These are phyloP conservation scores for Meghimatium bilineatum DNA, from an alignment of 2,888 invertebrate genomes.

Conservation along the genomic window DNA sequence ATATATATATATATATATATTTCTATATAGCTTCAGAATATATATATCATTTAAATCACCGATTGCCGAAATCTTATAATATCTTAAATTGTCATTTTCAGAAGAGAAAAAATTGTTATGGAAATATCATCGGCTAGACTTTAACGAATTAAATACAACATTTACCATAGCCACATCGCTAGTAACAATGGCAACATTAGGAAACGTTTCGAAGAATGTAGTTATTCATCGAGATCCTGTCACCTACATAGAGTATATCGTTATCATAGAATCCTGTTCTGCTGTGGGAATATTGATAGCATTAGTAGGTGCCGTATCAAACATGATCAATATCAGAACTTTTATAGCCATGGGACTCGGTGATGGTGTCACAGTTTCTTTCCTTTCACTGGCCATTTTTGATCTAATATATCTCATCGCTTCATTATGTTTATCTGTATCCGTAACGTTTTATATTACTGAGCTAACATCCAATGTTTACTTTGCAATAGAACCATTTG, in stretches of 20 bases:
- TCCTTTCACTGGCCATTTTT: conserved; percentile 7
- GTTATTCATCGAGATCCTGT: background rate
- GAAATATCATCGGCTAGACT: too few species aligned
- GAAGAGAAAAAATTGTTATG: too few species aligned
- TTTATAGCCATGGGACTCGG: conserved; percentile 29
- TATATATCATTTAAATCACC: too few species aligned
- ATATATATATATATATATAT: too few species aligned
- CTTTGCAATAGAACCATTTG: conserved; percentile 9
- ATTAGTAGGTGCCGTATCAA: background rate
- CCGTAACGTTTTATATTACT: background rate
- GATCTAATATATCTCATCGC: background rate
- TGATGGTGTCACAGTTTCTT: conserved; percentile 29
- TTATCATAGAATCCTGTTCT: background rate
- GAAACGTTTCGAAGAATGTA: background rate
- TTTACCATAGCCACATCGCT: background rate
- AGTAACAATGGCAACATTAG: background rate
- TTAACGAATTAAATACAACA: too few species aligned
- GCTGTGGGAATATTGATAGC: background rate
- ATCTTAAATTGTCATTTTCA: too few species aligned
- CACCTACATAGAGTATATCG: background rate
- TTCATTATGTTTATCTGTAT: background rate
- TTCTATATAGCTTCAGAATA: too few species aligned
- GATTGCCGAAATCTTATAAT: too few species aligned
- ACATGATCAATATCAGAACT: conserved; percentile 11
- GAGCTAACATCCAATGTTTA: background rate